Base-by-base conservation (phyloP, 2,797 vertebrate species). In the Strix occidentalis region DNA sequence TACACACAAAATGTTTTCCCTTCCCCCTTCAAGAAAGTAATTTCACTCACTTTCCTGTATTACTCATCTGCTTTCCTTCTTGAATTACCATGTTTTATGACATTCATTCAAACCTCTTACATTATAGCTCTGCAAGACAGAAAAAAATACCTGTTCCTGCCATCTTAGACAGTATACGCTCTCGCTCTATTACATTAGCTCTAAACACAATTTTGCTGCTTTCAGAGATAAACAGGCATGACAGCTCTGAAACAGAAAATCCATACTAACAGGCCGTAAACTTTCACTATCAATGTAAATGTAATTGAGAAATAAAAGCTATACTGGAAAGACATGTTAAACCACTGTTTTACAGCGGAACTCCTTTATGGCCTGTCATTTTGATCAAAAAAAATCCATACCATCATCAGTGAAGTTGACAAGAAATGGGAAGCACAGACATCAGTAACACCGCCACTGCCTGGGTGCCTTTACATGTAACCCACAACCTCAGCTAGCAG, bases 281-380 rank as follows among this genome's bases (percentile, higher is more conserved):
- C 65, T 77, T 89, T 53, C 6, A 2, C 75, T 72, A 93, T 79
- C 72, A 75, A 79, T 46, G 76, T 45, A 95, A 90, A 93, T 65
- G 46, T 37, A 80, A 93, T 91, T 72, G 76, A 94, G 84, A 93
- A 95, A 91, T 75, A 94, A 95, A 93, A 93, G 35, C 48, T 66
- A 50, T 72, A 89, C 68, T 75, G 84, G 16, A 70, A 88, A 93
- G 60, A 93, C 71, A 79, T 6, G 7, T 13, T 85, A 48, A 93
- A 95, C 7, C 29, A 64, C 57, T 48, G 43, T 16, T 94, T 78
- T 91, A 89, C n/a, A 87, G 64, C 2, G 2, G 48, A 92, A 93
- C 45, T 90, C 26, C 65, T 89, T 68, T 82, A 81, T 41, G 65
- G 53, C 11, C 61, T 37, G 9, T 60, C 61, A 84, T 72, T 92